Evolutionary conservation across 2,113 vertebrate genomes (phyloP).

Genomic region (Rhegmatorhina hoffmannsi): DNA sequence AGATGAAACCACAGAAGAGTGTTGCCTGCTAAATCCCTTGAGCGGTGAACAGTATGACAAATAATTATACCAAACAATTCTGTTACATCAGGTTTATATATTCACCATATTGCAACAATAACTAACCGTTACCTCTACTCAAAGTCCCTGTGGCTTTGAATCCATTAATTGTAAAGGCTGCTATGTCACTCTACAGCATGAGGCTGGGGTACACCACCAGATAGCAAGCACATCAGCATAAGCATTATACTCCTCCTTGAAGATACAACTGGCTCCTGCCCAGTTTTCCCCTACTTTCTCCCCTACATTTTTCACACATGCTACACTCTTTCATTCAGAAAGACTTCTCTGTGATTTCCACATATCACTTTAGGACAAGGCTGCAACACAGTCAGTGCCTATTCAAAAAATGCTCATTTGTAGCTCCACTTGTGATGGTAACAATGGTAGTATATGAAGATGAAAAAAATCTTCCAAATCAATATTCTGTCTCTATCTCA

Average conservation of each 20-base stretch:
- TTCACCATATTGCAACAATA: neutral
- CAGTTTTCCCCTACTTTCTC: neutral
- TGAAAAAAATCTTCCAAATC: neutral
- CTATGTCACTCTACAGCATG: neutral
- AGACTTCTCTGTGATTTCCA: neutral
- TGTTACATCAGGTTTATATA: neutral
- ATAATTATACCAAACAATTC: conserved; percentile 16
- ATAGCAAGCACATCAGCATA: neutral
- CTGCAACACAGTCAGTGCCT: neutral
- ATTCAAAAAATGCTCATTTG: neutral
- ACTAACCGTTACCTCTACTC: neutral
- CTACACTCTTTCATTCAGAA: neutral
- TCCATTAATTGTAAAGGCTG: neutral
- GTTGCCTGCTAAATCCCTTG: conserved; percentile 28
- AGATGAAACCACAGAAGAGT: neutral
- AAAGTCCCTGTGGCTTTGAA: neutral
- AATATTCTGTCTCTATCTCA: neutral
- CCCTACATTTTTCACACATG: neutral
- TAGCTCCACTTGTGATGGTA: neutral
- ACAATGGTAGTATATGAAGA: neutral
- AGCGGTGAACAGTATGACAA: conserved; percentile 9
- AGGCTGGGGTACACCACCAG: neutral
- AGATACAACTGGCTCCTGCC: neutral
- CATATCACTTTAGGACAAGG: neutral
- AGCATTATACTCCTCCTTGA: neutral